Conservation (phyloP, 2,113 vertebrate species). For the Rhodinocichla rosea region DNA sequence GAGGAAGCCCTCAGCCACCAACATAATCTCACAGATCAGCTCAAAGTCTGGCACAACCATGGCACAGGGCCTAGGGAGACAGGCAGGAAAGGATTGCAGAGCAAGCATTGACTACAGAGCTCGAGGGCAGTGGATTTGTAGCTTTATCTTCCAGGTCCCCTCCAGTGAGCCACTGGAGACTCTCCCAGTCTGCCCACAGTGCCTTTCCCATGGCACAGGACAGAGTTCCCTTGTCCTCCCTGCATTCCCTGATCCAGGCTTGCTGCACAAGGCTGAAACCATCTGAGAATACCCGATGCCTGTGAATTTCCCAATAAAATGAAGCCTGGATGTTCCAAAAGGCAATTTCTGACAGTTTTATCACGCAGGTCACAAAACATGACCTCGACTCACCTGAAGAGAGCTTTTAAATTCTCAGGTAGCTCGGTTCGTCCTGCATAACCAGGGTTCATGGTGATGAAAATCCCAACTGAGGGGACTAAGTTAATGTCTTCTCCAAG, state of each 20-base stretch:
- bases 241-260: background rate
- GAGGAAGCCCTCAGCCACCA: slow-evolving; percentile 94
- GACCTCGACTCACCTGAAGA: slow-evolving; percentile 83
- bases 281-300: fast-evolving
- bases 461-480: slow-evolving; percentile 89
- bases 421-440: slow-evolving; percentile 94
- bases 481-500: slow-evolving; percentile 92
- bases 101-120: background rate
- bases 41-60: slow-evolving; percentile 99
- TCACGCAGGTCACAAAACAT: background rate
- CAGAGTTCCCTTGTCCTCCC: background rate
- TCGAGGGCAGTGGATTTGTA: background rate
- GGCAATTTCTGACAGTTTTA: background rate
- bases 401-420: slow-evolving; percentile 94
- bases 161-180: background rate
- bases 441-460: slow-evolving; percentile 98
- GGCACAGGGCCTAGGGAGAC: slow-evolving; percentile 84
- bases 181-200: background rate
- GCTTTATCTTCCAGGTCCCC: background rate
- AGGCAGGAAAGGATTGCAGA: background rate
- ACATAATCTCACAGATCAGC: slow-evolving; percentile 97
- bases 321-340: background rate
- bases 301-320: background rate
- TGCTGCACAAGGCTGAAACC: background rate
- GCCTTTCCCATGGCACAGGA: background rate